Conservation (phyloP, 2,888 invertebrate genomes). For the Homarus gammarus region DNA sequence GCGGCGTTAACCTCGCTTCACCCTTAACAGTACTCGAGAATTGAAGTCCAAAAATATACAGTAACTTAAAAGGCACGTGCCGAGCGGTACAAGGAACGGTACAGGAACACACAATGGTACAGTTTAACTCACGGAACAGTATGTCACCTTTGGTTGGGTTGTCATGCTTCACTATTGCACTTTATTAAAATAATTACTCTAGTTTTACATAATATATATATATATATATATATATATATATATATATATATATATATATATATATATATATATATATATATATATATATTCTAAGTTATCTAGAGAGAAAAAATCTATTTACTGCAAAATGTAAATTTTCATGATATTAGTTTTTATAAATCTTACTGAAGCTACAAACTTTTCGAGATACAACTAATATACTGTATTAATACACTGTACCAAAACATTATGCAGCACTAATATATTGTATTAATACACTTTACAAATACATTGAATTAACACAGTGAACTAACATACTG, state of each 20-base stretch:
- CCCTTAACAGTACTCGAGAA: no score
- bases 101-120: no score
- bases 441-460: no score
- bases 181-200: neutral
- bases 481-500: no score
- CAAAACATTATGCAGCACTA: no score
- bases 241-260: conserved; percentile 14
- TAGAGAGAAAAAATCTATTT: neutral
- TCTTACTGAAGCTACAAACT: neutral
- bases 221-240: neutral
- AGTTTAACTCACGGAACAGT: no score
- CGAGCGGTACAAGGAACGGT: conserved; percentile 1
- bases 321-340: neutral
- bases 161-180: neutral
- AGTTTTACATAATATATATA: neutral
- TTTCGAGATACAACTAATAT: neutral
- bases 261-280: neutral
- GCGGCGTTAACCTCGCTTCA: no score
- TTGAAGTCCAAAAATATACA: no score
- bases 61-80: conserved; percentile 15
- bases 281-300: neutral
- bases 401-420: no score
- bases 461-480: no score
- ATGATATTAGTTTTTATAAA: neutral
- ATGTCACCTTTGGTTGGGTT: neutral